Conservation (phyloP, 2,888 invertebrate species). For the Mantis religiosa region DNA sequence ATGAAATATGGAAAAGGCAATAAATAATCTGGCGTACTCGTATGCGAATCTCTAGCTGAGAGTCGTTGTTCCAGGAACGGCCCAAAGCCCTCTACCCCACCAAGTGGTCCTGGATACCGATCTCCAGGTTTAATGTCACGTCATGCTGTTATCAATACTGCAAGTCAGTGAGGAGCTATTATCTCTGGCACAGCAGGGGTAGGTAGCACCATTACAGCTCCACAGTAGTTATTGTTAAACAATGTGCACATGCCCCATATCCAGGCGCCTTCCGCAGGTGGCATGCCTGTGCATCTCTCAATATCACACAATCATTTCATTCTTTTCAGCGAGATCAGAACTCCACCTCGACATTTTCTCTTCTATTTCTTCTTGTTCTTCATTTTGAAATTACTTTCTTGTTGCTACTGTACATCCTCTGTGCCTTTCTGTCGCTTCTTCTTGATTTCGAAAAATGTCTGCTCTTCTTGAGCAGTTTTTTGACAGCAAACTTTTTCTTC, state of each 20-base stretch:
- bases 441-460: neutral
- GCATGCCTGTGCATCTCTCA: neutral
- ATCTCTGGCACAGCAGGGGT: constrained; percentile 44
- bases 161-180: constrained; percentile 47
- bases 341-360: neutral
- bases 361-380: neutral
- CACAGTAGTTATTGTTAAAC: neutral
- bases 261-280: neutral
- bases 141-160: constrained; percentile 34
- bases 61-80: neutral
- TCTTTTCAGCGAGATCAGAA: neutral
- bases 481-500: neutral
- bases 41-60: neutral
- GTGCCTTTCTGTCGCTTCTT: neutral
- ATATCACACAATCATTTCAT: neutral
- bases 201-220: neutral
- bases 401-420: neutral
- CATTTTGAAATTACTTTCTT: neutral
- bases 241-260: neutral
- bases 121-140: neutral
- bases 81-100: no score
- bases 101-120: neutral
- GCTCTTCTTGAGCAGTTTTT: neutral
- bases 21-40: neutral
- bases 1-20: neutral